Evolutionary conservation across 2,113 vertebrate genomes (phyloP).

Genomic region (Poeciliopsis occidentalis): DNA sequence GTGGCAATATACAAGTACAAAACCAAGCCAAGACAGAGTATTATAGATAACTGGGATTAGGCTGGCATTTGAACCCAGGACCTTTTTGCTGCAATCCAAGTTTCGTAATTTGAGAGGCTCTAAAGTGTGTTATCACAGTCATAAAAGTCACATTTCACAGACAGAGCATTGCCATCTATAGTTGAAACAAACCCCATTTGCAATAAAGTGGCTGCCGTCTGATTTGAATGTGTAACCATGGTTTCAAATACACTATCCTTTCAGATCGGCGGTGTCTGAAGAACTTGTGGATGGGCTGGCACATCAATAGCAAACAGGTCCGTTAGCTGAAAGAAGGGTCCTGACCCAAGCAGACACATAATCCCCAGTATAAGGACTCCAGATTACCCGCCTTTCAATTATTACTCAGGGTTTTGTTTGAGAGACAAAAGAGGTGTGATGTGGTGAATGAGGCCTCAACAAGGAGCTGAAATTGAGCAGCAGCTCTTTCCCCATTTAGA

Average conservation of each 20-base stretch:
- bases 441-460: constrained; percentile 13
- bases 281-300: constrained; percentile 37
- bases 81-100: too few relatives aligned
- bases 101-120: too few relatives aligned
- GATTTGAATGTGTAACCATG: constrained; percentile 58
- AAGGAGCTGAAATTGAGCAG: not conserved
- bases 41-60: too few relatives aligned
- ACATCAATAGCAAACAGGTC: constrained; percentile 39
- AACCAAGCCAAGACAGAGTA: too few relatives aligned
- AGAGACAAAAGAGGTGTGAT: constrained; percentile 7
- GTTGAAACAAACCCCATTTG: constrained; percentile 9
- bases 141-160: not conserved
- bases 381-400: constrained; percentile 45
- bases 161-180: constrained; percentile 9
- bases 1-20: too few relatives aligned
- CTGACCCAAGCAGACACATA: constrained; percentile 25
- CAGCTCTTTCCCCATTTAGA: not conserved
- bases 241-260: constrained; percentile 46
- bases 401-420: constrained; percentile 2
- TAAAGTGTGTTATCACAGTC: too few relatives aligned
- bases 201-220: constrained; percentile 23
- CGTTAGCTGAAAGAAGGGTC: constrained; percentile 9
- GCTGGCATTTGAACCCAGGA: too few relatives aligned
- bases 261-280: constrained; percentile 38
- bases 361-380: constrained; percentile 8